Evolutionary conservation across 2,888 invertebrate genomes (phyloP), one percentile per base, ranked within the genome.

Genomic region (Teleogryllus oceanicus): DNA sequence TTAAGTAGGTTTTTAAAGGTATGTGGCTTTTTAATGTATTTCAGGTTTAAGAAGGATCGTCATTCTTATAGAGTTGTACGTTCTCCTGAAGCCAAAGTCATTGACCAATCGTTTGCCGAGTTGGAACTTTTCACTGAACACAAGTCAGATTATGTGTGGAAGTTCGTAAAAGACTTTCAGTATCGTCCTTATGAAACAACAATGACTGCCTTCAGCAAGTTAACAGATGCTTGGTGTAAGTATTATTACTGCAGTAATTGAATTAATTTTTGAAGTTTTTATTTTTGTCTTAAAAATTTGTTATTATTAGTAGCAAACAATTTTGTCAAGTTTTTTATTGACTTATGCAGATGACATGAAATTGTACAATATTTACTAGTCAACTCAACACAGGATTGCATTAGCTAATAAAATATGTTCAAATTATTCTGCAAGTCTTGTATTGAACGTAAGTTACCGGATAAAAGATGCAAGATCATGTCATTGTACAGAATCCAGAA

Each of bases 91-190:
- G 90, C 91, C 13, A 90, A 91, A 83, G 94, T 93, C 49, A 86
- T 97, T 82, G 93, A 93, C 83, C 92, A 92, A 85, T 96, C 97
- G 0, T 97, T 98, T 85, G 94, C 95, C 5, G 96, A 96, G 84
- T 87, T 97, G 82, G 92, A 96, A 85, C 90, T 98, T 81, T 94
- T 94, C 85, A 90, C 91, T 21, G 94, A 94, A 84, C 83, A 83
- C 79, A 90, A 91, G 0, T 90, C 91, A 0, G 91, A 92, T 84
- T 91, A 91, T 51, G 91, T 92, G 0, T 93, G 93, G 93, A 89
- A 88, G 81, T 88, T 91, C 84, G 87, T 91, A 37, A 89, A 88
- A 83, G 90, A 90, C 85, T 87, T 91, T 80, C 90, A 90, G 83
- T 88, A 91, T 81, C 90, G 94, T 85, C 96, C 97, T 0, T 94